A percentile compares a stretch with the other conserved stretches of the same genome.
Conservation (phyloP, 2,797 vertebrate species). For the Glyptemys insculpta region DNA sequence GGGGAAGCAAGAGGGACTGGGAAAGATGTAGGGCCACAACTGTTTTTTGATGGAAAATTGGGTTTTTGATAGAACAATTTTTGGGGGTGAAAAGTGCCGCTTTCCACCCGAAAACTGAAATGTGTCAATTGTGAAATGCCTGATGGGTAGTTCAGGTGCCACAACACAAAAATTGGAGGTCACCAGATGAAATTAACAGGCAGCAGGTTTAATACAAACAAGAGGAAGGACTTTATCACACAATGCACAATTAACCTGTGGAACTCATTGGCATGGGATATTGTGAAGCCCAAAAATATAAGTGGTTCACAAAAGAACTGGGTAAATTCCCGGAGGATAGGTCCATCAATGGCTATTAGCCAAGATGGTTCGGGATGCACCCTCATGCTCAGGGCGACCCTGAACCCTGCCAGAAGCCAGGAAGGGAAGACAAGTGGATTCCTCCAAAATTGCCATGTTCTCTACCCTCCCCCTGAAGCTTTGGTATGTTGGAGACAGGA, state of each 20-base stretch:
- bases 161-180: not conserved
- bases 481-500: not conserved
- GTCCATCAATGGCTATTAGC: not conserved
- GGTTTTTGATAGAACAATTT: not conserved
- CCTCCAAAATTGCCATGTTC: not conserved
- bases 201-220: not conserved
- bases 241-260: not conserved
- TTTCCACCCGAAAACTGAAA: not conserved
- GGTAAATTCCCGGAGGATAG: not conserved
- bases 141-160: not conserved
- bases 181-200: not conserved
- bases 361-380: not conserved
- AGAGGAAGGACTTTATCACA: not conserved
- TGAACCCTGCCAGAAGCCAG: not conserved
- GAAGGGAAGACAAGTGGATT: rapidly evolving
- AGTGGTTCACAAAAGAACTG: not conserved
- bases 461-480: not conserved
- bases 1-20: not conserved
- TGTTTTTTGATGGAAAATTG: not conserved
- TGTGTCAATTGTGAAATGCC: not conserved
- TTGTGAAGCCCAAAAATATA: not conserved
- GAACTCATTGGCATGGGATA: not conserved
- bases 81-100: not conserved
- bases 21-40: not conserved
- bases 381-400: not conserved